Conservation (phyloP, 2,888 invertebrate genomes). For the Mamestra brassicae region DNA sequence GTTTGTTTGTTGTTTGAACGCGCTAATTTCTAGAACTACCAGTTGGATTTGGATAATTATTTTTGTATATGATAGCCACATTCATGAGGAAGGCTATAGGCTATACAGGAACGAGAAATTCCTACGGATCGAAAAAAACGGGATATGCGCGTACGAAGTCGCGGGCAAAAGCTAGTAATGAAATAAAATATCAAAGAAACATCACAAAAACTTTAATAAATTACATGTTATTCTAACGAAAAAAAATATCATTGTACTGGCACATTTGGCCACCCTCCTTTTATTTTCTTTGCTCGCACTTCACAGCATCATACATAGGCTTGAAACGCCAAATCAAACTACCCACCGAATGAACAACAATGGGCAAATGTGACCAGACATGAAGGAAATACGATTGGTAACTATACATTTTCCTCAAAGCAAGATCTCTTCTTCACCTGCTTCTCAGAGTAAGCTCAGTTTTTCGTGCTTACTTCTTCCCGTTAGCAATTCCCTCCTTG, state of each 20-base stretch:
- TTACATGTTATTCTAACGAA: conserved; percentile 30
- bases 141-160: no score
- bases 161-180: neutral
- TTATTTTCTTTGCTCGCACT: neutral
- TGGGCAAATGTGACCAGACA: neutral
- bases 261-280: neutral
- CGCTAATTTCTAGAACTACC: no score
- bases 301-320: conserved; percentile 13
- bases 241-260: neutral
- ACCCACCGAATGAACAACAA: neutral
- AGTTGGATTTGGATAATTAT: no score
- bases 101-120: no score
- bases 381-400: neutral
- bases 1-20: no score
- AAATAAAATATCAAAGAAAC: conserved; percentile 6
- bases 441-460: neutral
- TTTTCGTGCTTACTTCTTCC: neutral
- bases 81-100: no score
- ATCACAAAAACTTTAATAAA: conserved; percentile 26
- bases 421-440: neutral
- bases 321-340: neutral
- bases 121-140: no score
- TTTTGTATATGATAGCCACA: no score
- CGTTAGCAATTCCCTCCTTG: neutral
- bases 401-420: neutral